Base-by-base conservation (phyloP, 2,797 vertebrate species). In the Heliangelus exortis region DNA sequence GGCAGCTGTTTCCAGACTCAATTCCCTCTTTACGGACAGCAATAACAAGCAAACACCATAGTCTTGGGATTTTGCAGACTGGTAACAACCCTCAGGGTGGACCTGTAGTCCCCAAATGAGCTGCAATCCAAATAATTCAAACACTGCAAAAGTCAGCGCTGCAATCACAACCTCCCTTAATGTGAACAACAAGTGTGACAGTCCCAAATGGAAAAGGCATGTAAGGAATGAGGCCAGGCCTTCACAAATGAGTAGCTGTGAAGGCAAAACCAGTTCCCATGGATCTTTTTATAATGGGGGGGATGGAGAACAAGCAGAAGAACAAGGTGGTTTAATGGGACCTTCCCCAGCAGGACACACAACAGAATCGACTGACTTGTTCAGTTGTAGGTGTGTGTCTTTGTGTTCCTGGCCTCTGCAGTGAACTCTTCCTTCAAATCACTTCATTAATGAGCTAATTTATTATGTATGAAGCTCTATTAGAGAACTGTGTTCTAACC, bases 391-490 rank as follows among this genome's bases (percentile, higher is more conserved):
- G 57, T 3, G 0, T 29, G 34, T 59, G 76, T 53, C 84, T 93
- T 85, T 39, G 68, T n/a, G 66, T 73, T 92, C 74, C 78, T 83
- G 82, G 87, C 77, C 82, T 88, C 76, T 88, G 73, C 75, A 74
- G 79, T 63, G 88, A 93, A 75, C 79, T 84, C 76, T 55, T 81
- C 74, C 62, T 81, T 79, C 77, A 79, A 87, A 90, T 90, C 74
- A 93, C 47, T 86, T 94, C 53, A 59, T 91, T 95, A 95, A 95
- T 90, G 87, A 94, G 85, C 69, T 82, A 63, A 83, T 95, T 91
- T 90, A 90, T 92, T 96, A 95, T 93, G 93, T 66, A 92, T 55
- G 78, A 86, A 7, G 45, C 33, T 82, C 89, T 80, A 77, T 90
- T 88, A 95, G 74, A 93, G 79, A 87, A 66, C 78, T 57, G 63